Evolutionary conservation across 1,140 invertebrate genomes (phyloP), one percentile per base, ranked within the genome.

Genomic region (Drosophila yakuba): DNA sequence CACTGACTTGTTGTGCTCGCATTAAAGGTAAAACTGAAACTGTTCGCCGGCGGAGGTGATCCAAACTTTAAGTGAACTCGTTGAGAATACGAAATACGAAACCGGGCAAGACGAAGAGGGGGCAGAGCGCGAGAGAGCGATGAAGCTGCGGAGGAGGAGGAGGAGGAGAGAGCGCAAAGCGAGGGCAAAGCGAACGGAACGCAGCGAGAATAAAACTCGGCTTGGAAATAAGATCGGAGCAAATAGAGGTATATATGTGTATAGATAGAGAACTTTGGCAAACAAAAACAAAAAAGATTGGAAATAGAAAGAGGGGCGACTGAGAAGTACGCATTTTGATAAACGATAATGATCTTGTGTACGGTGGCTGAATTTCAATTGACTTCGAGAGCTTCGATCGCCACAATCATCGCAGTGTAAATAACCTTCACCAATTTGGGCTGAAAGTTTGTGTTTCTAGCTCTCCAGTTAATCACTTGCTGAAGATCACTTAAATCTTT

Each of bases 1-100:
- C 71, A 80, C 80, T 66, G 77, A 91, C 83, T 83, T 79, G 78
- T 54, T 86, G 79, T 82, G 83, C 41, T 84, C 88, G 88, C 83
- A 74, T 57, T 88, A 76, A 82, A 67, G 57, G 80, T 78, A 79
- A 79, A 84, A 88, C 74, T 89, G 72, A 79, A 85, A 91, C 88
- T 91, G 88, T 59, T 47, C 41, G 35, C 39, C 38, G 20, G 45
- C 51, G 69, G 63, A 66, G 64, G 43, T 78, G 68, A 74, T 51
- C 39, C 75, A 63, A 83, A 77, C 62, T 88, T 88, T 60, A 88
- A 82, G 83, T 88, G 83, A 71, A 68, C 83, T 88, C 63, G 76
- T 4, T 88, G 83, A 88, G 83, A 86, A 86, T 86, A 17, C 17
- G 54, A 51, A 17, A 17, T 17, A 17, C 17, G 41, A 76, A 64